Evolutionary conservation across 2,888 invertebrate species (phyloP).

Genomic region (Chydorus sphaericus): DNA sequence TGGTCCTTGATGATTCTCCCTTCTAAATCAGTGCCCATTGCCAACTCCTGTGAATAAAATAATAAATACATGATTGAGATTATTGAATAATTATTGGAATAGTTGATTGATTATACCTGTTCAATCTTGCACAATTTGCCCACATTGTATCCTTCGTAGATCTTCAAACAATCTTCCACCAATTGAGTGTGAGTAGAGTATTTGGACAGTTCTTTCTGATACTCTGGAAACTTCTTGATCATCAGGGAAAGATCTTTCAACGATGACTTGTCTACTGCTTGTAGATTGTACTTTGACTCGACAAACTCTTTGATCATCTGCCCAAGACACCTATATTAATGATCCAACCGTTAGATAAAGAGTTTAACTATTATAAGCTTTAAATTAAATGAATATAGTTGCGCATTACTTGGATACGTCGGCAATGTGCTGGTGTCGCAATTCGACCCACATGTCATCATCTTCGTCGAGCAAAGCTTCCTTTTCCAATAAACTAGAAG

Average conservation of each 20-base stretch:
- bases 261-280: conserved; percentile 76
- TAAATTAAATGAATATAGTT: neutral
- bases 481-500: conserved; percentile 70
- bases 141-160: conserved; percentile 84
- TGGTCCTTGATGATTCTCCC: conserved; percentile 99
- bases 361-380: neutral
- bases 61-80: neutral
- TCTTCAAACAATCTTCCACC: conserved; percentile 99
- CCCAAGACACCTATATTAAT: conserved; percentile 67
- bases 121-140: conserved; percentile 91
- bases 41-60: conserved; percentile 62
- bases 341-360: conserved; percentile 48
- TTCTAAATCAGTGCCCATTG: conserved; percentile 97
- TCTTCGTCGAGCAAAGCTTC: conserved; percentile 95
- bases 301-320: conserved; percentile 96
- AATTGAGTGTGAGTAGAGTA: conserved; percentile 96
- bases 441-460: conserved; percentile 94
- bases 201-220: conserved; percentile 97
- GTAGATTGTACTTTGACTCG: conserved; percentile 77
- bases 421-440: conserved; percentile 97
- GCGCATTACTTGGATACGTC: conserved; percentile 75
- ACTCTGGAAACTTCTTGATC: conserved; percentile 99
- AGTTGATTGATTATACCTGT: conserved; percentile 47
- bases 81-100: neutral
- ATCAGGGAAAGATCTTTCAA: conserved; percentile 96